Base-by-base conservation (phyloP, 2,888 invertebrate species). In the Phengaris arion region DNA sequence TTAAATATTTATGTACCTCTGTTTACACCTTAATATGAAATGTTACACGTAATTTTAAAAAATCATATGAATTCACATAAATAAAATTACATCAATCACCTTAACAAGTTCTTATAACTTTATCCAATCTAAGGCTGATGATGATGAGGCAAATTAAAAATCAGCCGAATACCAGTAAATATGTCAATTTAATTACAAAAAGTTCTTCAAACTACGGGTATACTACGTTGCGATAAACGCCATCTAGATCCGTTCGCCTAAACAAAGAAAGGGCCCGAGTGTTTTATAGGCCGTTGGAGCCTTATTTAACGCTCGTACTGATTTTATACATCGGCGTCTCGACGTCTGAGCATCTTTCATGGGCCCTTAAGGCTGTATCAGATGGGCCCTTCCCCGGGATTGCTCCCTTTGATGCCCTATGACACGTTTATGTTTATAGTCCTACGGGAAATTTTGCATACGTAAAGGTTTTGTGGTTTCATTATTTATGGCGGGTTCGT, bases 281-380 rank as follows among this genome's bases (percentile, higher is more conserved):
- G 88, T 87, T 90, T 89, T 90, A 89, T 86, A 82, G 84, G 80
- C 83, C 88, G 85, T 89, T 87, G 83, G 86, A 86, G 88, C 86
- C 90, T 91, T 91, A 90, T 89, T 91, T 89, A 88, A 92, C 89
- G 88, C 85, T 83, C 86, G 87, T 90, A 89, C 88, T 87, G 90
- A 91, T 91, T 92, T 90, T 91, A 89, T 90, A 87, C 86, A 83
- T 85, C 84, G 88, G 84, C 87, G 87, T 86, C 87, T 82, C 82
- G 82, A 79, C 82, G 88, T 85, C 86, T 89, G 85, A 80, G 80
- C 78, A 79, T 78, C 78, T 76, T 77, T 81, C 79, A 81, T 79
- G 79, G 80, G 79, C 81, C 81, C 78, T 81, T 79, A 80, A 82
- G 82, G 79, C 82, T 79, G 80, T 78, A 79, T 81, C 81, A 77